Evolutionary conservation across 2,797 vertebrate genomes (phyloP).

Genomic region (Peromyscus nudipes): DNA sequence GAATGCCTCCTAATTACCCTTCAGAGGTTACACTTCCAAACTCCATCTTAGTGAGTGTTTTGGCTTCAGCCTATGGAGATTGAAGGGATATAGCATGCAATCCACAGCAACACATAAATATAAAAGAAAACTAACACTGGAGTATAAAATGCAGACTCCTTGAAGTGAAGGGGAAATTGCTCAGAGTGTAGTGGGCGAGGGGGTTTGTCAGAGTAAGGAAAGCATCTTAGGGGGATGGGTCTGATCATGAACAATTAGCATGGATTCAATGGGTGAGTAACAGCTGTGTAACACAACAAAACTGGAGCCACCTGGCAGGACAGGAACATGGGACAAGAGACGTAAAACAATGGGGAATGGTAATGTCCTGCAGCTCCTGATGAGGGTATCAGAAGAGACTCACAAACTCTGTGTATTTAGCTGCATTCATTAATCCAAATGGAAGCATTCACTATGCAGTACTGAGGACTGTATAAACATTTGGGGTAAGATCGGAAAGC

Average conservation of each 20-base stretch:
- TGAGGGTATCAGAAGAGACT: neutral
- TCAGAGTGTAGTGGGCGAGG: neutral
- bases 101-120: neutral
- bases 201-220: neutral
- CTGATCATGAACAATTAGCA: neutral
- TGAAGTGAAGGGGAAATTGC: neutral
- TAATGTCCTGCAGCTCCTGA: neutral
- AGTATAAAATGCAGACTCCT: neutral
- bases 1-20: neutral
- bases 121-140: neutral
- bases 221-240: neutral
- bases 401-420: neutral
- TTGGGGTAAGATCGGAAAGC: constrained; percentile 26
- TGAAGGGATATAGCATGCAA: neutral
- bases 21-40: neutral
- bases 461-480: constrained; percentile 23
- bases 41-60: neutral
- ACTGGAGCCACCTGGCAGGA: neutral
- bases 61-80: neutral
- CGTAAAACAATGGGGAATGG: rapidly evolving
- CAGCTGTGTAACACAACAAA: neutral
- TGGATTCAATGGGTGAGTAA: neutral
- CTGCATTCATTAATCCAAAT: neutral
- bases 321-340: rapidly evolving
- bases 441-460: neutral